phyloP scores from a whole-genome alignment of 35 echinoderm and acorn worm species.

The Apostichopus japonicus region DNA sequence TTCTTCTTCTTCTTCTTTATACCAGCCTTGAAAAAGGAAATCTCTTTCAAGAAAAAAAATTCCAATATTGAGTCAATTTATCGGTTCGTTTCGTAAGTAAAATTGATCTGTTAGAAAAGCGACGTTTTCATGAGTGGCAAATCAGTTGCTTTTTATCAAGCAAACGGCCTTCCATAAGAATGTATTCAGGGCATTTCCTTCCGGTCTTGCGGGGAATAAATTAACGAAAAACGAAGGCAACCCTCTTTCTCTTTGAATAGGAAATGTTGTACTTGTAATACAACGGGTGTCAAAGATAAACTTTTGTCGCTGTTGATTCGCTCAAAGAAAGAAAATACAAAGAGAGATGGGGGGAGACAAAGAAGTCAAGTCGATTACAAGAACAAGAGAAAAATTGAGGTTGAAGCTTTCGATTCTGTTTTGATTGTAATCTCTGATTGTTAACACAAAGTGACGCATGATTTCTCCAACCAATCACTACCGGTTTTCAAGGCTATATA shows the following conservation, averaged over 20 bases:
- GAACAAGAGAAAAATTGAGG: background rate
- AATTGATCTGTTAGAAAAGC: constrained; percentile 30
- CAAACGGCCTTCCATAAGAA: constrained; percentile 23
- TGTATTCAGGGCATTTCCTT: constrained; percentile 58
- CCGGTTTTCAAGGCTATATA: no score
- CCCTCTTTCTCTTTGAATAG: constrained; percentile 28
- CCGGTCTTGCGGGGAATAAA: constrained; percentile 44
- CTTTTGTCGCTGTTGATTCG: background rate
- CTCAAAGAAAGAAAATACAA: background rate
- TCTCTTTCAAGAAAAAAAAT: constrained; percentile 32
- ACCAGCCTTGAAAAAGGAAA: background rate
- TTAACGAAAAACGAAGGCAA: constrained; percentile 22
- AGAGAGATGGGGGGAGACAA: background rate
- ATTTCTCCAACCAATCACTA: no score
- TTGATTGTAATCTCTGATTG: background rate
- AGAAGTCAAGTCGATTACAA: background rate
- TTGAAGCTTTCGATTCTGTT: background rate
- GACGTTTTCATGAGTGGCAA: background rate
- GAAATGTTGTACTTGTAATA: constrained; percentile 11
- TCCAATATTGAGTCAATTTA: constrained; percentile 57
- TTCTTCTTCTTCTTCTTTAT: background rate
- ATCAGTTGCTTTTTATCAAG: background rate
- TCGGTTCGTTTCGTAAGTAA: constrained; percentile 12
- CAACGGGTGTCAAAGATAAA: background rate
- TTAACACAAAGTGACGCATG: background rate